Evolutionary conservation across 2,113 vertebrate species (phyloP).

Genomic region (Sorex fumeus): DNA sequence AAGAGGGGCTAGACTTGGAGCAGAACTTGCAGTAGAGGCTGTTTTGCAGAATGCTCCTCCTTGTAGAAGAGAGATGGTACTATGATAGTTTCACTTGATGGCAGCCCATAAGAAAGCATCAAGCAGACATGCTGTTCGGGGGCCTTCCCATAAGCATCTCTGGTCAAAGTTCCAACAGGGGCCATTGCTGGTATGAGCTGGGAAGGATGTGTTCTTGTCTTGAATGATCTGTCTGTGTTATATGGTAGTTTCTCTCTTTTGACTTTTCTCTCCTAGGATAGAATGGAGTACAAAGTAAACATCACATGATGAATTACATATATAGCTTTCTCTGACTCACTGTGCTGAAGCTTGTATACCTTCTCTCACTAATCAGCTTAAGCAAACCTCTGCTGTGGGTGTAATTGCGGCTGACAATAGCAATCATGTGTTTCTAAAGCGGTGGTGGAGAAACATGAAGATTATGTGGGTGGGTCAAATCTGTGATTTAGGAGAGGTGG

Average conservation of each 20-base stretch:
- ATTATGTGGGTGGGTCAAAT: conserved; percentile 54
- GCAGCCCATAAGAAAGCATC: background rate
- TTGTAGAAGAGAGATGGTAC: background rate
- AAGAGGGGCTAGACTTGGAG: background rate
- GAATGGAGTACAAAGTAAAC: background rate
- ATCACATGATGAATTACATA: conserved; percentile 2
- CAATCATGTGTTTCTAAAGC: conserved; percentile 32
- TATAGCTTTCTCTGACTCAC: conserved; percentile 34
- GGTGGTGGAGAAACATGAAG: conserved; percentile 29
- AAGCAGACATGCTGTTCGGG: background rate
- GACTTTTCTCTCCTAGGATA: background rate
- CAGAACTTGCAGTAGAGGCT: rapidly evolving
- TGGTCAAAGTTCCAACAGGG: background rate
- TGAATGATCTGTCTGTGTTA: background rate
- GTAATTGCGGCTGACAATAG: conserved; percentile 66
- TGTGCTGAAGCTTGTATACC: conserved; percentile 16
- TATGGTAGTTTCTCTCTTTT: background rate
- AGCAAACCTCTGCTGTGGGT: conserved; percentile 48
- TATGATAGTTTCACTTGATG: background rate
- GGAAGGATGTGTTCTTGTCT: background rate
- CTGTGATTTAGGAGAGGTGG: conserved; percentile 18
- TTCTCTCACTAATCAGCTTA: conserved; percentile 56
- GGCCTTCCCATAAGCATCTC: too few relatives aligned
- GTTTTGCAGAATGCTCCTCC: background rate
- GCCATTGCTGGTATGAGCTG: too few relatives aligned